phyloP scores from a whole-genome alignment of 2,888 invertebrate species.

The Coecobrya sp. region DNA sequence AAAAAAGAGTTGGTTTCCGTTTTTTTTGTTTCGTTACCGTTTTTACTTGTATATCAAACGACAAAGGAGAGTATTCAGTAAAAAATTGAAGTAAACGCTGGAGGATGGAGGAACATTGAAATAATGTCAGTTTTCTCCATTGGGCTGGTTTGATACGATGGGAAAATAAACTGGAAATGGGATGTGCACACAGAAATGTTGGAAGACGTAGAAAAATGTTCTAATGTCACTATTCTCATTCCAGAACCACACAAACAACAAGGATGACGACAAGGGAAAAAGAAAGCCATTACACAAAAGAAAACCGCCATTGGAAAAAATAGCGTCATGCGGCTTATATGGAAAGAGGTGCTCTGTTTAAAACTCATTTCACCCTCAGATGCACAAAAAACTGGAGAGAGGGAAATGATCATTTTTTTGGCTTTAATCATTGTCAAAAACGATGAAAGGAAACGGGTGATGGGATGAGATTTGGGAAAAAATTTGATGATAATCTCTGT shows the following conservation, averaged over 20 bases:
- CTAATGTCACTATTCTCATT: neutral
- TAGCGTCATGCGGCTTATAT: too few relatives aligned
- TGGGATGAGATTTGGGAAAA: too few relatives aligned
- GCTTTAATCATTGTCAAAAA: too few relatives aligned
- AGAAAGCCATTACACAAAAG: too few relatives aligned
- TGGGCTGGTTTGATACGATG: neutral
- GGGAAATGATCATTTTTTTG: too few relatives aligned
- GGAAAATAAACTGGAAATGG: conserved; percentile 14
- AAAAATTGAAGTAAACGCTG: neutral
- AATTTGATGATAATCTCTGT: too few relatives aligned
- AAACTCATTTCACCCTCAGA: neutral
- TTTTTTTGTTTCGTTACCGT: neutral
- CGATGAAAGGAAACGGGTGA: too few relatives aligned
- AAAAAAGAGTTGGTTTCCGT: neutral
- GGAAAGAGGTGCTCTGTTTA: neutral
- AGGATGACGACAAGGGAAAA: neutral
- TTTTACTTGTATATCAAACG: neutral
- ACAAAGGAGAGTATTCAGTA: too few relatives aligned
- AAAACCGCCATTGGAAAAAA: too few relatives aligned
- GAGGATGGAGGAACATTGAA: neutral
- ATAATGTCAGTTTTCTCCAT: conserved; percentile 1
- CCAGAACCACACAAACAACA: neutral
- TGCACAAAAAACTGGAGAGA: neutral
- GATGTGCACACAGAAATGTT: neutral
- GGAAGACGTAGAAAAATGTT: neutral